phyloP scores from a whole-genome alignment of 35 echinoderm and acorn worm species.

The Heliocidaris tuberculata region DNA sequence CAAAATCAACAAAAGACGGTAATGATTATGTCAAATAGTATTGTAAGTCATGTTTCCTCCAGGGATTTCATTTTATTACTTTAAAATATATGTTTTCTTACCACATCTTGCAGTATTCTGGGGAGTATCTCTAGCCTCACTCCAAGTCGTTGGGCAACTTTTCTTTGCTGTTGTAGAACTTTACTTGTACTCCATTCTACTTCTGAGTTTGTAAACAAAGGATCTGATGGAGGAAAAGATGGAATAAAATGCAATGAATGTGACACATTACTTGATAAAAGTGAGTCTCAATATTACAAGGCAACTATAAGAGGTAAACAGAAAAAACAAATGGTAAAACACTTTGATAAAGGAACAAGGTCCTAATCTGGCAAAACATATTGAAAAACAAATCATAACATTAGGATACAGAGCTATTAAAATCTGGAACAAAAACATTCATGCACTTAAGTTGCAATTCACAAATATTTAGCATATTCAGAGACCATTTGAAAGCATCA shows the following conservation, averaged over 20 bases:
- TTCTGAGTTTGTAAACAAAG: background rate
- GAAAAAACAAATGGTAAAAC: background rate
- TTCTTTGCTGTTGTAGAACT: constrained; percentile 70
- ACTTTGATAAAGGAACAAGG: background rate
- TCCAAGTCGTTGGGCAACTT: constrained; percentile 50
- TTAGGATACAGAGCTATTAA: no score
- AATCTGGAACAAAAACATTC: no score
- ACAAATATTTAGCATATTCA: no score
- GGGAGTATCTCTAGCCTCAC: constrained; percentile 66
- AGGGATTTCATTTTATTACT: background rate
- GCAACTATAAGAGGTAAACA: background rate
- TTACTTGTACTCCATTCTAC: constrained; percentile 85
- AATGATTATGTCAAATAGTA: background rate
- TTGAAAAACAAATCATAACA: no score
- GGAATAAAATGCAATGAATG: background rate
- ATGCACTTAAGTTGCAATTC: no score
- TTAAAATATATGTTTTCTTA: constrained; percentile 59
- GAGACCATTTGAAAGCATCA: no score
- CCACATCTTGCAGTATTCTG: constrained; percentile 81
- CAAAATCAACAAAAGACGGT: no score
- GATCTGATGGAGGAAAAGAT: background rate
- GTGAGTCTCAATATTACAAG: background rate
- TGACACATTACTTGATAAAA: background rate
- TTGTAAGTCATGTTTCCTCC: background rate
- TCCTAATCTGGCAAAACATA: background rate